Evolutionary conservation across 2,113 vertebrate species (phyloP), one percentile per base, ranked within the genome.

Genomic region (Hemiprocne comata): DNA sequence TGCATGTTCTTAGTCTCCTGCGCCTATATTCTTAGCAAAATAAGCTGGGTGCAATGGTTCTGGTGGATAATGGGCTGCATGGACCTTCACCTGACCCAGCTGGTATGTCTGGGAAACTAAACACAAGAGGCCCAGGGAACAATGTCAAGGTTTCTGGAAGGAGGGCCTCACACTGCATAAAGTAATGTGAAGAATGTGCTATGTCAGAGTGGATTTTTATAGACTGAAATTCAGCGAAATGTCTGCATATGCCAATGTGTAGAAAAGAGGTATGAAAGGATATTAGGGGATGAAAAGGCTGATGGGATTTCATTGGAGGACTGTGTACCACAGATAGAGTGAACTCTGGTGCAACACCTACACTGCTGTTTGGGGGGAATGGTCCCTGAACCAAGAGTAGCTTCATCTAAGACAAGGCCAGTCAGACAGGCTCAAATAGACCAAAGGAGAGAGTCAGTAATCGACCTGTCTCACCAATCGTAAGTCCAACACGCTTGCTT

Each of bases 221-320:
- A 57, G 54, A 24, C 62, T 65, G 46, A 87, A 83, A 64, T 40
- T 75, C 48, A 34, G 4, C 1, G 21, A 31, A 77, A 54, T 26
- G 33, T 14, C n/a, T 65, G 8, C 20, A 6, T 61, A 36, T 2
- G 23, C n/a, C 2, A 0, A 8, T 2, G 5, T 20, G 16, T 4
- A 65, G n/a, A 82, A 75, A 72, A 13, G 11, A 82, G 4, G 9
- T 31, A 23, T 18, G 13, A 36, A 48, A 73, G 17, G 24, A 8
- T 13, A 44, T 11, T 17, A 78, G 6, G 28, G 23, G 48, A 31
- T 57, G 31, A 54, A 85, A 84, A 78, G 13, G 5, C 23, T 38
- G 25, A 13, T 0, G 24, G 34, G 20, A 20, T 13, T 74, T 33
- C 0, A 3, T 36, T 78, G n/a, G 57, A 78, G 19, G 34, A 51